These are phyloP conservation scores for Trisateles emortualis DNA, from an alignment of 2,888 invertebrate species.

Conservation along the genomic window DNA sequence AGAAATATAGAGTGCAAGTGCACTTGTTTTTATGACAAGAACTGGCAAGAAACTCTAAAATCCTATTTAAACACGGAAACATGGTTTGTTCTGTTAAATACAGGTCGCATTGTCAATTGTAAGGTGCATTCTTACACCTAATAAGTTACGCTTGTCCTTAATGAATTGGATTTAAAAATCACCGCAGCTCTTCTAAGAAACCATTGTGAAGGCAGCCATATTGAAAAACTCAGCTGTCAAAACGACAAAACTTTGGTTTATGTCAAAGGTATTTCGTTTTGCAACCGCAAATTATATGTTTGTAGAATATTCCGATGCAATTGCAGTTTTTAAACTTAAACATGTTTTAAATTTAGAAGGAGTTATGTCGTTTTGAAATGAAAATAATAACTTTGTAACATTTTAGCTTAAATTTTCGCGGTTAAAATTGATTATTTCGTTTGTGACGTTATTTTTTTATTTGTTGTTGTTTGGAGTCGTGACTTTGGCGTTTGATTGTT, in stretches of 20 bases:
- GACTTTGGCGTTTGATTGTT: slow-evolving; percentile 41
- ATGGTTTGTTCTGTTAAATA: slow-evolving; percentile 33
- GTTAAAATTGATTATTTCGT: slow-evolving; percentile 75
- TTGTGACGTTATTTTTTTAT: slow-evolving; percentile 48
- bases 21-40: no score
- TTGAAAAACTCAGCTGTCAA: slow-evolving; percentile 34
- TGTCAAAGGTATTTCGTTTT: slow-evolving; percentile 1
- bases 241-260: slow-evolving; percentile 4
- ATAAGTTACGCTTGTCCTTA: slow-evolving; percentile 67
- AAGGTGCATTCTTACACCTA: slow-evolving; percentile 56
- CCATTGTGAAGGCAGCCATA: slow-evolving; percentile 45
- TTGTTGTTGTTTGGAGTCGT: slow-evolving; percentile 42
- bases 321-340: slow-evolving; percentile 23
- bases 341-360: background rate
- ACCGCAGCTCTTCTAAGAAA: slow-evolving; percentile 65
- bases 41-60: slow-evolving; percentile 16
- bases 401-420: slow-evolving; percentile 63
- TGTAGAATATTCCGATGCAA: slow-evolving; percentile 7
- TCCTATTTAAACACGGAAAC: slow-evolving; percentile 36
- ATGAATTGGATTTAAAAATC: slow-evolving; percentile 70
- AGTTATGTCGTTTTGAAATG: slow-evolving; percentile 16
- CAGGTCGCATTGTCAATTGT: slow-evolving; percentile 41
- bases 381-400: slow-evolving; percentile 43
- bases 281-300: slow-evolving; percentile 12
- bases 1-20: no score